A percentile compares a stretch with the other conserved stretches of the same genome.
phyloP scores from a whole-genome alignment of 1,140 invertebrate species.

The Acromyrmex heyeri region DNA sequence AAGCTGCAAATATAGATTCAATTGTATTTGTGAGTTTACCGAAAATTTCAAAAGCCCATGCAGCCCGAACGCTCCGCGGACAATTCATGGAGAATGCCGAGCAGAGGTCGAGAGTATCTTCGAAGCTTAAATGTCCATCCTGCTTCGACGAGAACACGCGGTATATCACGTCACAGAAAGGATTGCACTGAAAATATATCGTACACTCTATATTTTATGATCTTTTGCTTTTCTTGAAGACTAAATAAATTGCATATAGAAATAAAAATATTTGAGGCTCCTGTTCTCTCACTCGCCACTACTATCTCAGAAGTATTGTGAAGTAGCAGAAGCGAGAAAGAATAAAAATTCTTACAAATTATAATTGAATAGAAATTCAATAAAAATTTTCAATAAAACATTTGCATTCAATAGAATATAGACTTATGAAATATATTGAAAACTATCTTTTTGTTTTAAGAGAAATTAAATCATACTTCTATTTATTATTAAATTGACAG shows the following conservation, averaged over 20 bases:
- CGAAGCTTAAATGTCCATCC: slow-evolving; percentile 90
- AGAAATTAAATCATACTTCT: too few relatives aligned
- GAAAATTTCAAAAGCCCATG: slow-evolving; percentile 93
- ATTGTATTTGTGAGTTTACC: slow-evolving; percentile 86
- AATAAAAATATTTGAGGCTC: not conserved
- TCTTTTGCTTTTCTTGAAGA: not conserved
- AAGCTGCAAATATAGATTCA: slow-evolving; percentile 32
- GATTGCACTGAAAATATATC: slow-evolving; percentile 89
- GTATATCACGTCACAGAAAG: slow-evolving; percentile 90
- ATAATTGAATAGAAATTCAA: too few relatives aligned
- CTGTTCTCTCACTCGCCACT: too few relatives aligned
- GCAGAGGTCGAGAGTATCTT: slow-evolving; percentile 92
- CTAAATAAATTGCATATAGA: not conserved
- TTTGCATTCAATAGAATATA: too few relatives aligned
- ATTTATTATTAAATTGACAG: too few relatives aligned
- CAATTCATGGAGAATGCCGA: slow-evolving; percentile 91
- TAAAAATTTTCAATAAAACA: too few relatives aligned
- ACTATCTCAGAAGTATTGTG: too few relatives aligned
- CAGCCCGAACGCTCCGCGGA: slow-evolving; percentile 90
- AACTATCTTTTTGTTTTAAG: too few relatives aligned
- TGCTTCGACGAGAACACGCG: slow-evolving; percentile 91
- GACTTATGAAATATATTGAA: too few relatives aligned
- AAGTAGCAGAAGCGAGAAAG: too few relatives aligned
- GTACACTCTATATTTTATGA: not conserved
- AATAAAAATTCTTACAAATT: too few relatives aligned